Conservation (phyloP, 2,797 vertebrate species). For the Gymnoscopelus microlampas region DNA sequence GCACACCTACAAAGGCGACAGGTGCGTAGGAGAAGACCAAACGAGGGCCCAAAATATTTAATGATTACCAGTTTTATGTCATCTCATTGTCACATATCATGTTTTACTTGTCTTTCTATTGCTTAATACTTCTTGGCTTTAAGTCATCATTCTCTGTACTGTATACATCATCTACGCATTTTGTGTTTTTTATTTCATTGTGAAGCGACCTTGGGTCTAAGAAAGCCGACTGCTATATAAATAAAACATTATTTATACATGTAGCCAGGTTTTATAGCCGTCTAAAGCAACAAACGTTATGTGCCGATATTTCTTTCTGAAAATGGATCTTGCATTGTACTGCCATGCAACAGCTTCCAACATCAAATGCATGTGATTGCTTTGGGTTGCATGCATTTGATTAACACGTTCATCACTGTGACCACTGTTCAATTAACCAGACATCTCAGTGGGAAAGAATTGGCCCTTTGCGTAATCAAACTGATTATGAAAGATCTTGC, state of each 20-base stretch:
- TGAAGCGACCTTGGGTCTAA: too few species aligned
- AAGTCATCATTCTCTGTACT: too few species aligned
- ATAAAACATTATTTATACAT: conserved; percentile 13
- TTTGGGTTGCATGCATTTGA: neutral
- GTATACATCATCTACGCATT: too few species aligned
- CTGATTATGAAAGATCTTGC: conserved; percentile 2
- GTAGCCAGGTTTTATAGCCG: neutral
- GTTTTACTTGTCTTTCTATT: too few species aligned
- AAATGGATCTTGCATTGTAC: neutral
- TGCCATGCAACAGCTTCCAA: neutral
- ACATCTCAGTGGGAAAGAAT: neutral
- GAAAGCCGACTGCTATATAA: conserved; percentile 19
- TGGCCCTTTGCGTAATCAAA: neutral
- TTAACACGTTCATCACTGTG: neutral
- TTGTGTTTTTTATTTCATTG: too few species aligned
- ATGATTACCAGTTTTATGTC: too few species aligned
- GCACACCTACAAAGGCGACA: too few species aligned
- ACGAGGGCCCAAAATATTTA: too few species aligned
- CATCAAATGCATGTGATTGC: neutral
- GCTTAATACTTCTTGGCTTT: too few species aligned
- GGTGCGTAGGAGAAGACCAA: too few species aligned
- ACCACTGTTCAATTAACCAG: neutral
- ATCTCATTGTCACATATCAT: too few species aligned
- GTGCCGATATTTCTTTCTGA: neutral
- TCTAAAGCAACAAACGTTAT: neutral